Base-by-base conservation (phyloP, 2,113 vertebrate species). In the Microcebus murinus region DNA sequence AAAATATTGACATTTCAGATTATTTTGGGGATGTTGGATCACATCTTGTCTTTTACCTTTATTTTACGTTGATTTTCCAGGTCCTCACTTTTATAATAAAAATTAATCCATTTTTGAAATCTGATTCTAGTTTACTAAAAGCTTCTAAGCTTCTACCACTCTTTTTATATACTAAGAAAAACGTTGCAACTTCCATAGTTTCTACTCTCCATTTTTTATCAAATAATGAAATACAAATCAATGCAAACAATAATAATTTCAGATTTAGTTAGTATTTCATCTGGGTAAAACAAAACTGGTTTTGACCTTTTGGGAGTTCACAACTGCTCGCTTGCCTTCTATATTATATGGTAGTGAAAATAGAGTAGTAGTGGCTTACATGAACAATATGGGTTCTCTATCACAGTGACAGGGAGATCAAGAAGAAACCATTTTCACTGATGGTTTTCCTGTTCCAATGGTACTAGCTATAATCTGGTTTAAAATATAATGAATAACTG, bases 1-100 rank as follows among this genome's bases (percentile, higher is more conserved):
- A 93, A 89, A 74, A 91, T 87, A 48, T 95, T 96, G 92, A 88
- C 55, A 89, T 83, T 95, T 96, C 63, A 94, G 29, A 42, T 87
- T 95, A 71, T 95, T 89, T 97, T 97, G 86, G 82, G 45, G 50
- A 57, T 88, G 29, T 77, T 79, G 5, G 27, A 74, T 91, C 93
- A 31, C 9, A 57, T 82, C 13, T 92, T 39, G 7, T 90, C 18
- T 87, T 80, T 77, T 94, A 59, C 23, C 1, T 91, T 96, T 89
- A 63, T 87, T 89, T 96, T 93, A 86, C 8, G 36, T 74, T 0
- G 17, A 42, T 93, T 97, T 97, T 97, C 31, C 29, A 81, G 27
- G 50, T 73, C 42, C 17, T 65, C 29, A 34, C 1, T 95, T 89
- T 71, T 71, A 39, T 73, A 48, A 36, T 73, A 89, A 83, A 85